These are phyloP conservation scores for Sprattus sprattus DNA, from an alignment of 2,113 vertebrate species.

Conservation along the genomic window DNA sequence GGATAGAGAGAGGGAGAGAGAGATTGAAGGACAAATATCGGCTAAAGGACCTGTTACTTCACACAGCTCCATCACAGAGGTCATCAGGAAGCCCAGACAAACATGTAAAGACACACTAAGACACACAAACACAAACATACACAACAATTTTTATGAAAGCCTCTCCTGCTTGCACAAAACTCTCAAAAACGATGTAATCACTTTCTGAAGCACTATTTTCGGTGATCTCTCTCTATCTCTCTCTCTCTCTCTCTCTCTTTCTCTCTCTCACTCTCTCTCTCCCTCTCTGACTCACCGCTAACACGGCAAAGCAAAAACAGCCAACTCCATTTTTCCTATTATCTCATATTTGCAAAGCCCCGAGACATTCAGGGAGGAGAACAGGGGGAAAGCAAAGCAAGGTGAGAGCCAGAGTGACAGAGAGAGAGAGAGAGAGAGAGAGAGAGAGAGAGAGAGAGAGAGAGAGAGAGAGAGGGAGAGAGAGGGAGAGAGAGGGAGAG, in stretches of 20 bases:
- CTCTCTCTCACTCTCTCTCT: conserved; percentile 16
- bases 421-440: conserved; percentile 10
- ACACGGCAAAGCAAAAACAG: conserved; percentile 64
- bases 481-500: conserved; percentile 7
- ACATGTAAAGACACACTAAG: not conserved
- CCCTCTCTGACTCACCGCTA: conserved; percentile 47
- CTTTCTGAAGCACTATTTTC: not conserved
- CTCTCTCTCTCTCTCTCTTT: conserved; percentile 24
- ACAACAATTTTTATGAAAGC: not conserved
- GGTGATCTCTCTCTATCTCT: not conserved
- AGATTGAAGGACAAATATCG: not conserved
- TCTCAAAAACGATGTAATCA: not conserved
- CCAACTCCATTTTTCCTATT: conserved; percentile 86
- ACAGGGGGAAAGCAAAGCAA: conserved; percentile 48
- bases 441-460: conserved; percentile 25
- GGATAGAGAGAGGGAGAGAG: not conserved
- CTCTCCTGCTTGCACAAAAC: not conserved
- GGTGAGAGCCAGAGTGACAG: conserved; percentile 59
- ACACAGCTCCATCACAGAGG: not conserved
- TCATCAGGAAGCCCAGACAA: not conserved
- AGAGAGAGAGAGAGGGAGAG: conserved; percentile 45
- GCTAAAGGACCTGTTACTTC: not conserved
- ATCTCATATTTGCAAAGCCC: conserved; percentile 86
- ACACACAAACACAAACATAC: not conserved
- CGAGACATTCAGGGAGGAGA: not conserved